A percentile compares a stretch with the other conserved stretches of the same genome.
phyloP scores from a whole-genome alignment of 1,140 invertebrate species.

The Berghia stephanieae region DNA sequence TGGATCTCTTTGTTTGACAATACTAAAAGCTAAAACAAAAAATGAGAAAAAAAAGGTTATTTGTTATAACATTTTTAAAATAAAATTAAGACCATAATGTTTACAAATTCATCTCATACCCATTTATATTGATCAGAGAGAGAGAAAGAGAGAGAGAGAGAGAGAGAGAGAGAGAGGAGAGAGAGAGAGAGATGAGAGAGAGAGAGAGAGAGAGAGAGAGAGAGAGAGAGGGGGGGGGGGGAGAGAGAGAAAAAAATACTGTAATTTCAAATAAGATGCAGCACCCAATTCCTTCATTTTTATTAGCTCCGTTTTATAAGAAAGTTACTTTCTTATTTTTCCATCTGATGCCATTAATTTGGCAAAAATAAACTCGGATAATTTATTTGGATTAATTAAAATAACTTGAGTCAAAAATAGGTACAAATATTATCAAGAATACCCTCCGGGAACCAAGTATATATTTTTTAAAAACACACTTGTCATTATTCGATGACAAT shows the following conservation, averaged over 20 bases:
- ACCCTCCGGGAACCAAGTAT: too few relatives aligned
- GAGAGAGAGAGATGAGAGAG: too few relatives aligned
- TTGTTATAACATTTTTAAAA: too few relatives aligned
- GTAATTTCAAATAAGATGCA: neutral
- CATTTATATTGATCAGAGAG: neutral
- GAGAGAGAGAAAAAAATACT: neutral
- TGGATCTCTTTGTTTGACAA: slow-evolving; percentile 14
- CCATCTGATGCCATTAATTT: neutral
- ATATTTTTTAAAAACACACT: too few relatives aligned
- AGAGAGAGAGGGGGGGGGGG: neutral
- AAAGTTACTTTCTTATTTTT: neutral
- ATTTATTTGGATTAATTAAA: neutral
- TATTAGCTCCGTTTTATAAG: too few relatives aligned
- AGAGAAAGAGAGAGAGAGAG: slow-evolving; percentile 3
- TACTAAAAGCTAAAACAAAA: slow-evolving; percentile 25
- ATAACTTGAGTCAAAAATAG: slow-evolving; percentile 17
- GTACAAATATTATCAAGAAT: slow-evolving; percentile 24
- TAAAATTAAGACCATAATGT: too few relatives aligned
- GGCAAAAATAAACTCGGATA: neutral
- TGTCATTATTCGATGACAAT: too few relatives aligned
- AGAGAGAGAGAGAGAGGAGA: neutral
- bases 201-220: slow-evolving; percentile 20
- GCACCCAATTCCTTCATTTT: too few relatives aligned
- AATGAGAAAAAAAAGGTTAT: too few relatives aligned
- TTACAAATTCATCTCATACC: too few relatives aligned